Evolutionary conservation across 2,888 invertebrate species (phyloP).

Genomic region (Caenorhabditis drosophilae): DNA sequence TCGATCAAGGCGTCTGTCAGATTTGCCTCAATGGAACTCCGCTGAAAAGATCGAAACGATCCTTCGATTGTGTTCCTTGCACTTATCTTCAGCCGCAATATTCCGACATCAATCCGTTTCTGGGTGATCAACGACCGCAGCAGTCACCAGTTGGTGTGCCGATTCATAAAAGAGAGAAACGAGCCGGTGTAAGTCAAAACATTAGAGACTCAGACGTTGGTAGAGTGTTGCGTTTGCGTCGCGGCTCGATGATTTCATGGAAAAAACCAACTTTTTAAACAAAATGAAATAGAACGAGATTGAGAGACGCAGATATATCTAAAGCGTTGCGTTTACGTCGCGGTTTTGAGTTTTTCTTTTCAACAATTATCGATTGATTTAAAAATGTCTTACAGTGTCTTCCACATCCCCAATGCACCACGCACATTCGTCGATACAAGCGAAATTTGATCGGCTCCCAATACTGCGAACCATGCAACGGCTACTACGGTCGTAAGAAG

Average conservation of each 20-base stretch:
- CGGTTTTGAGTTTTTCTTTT: too few relatives aligned
- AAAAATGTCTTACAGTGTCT: conserved; percentile 58
- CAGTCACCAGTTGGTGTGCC: conserved; percentile 44
- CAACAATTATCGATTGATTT: neutral
- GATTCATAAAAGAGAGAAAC: conserved; percentile 35
- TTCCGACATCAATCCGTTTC: conserved; percentile 43
- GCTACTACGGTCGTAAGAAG: conserved; percentile 55
- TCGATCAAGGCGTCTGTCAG: conserved; percentile 40
- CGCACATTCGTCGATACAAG: conserved; percentile 42
- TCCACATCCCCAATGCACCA: conserved; percentile 57
- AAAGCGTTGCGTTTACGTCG: too few relatives aligned
- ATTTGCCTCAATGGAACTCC: conserved; percentile 51
- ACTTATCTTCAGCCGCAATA: conserved; percentile 56
- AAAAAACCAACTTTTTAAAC: too few relatives aligned
- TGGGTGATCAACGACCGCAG: conserved; percentile 28
- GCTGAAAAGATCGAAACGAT: conserved; percentile 47
- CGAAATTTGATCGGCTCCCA: conserved; percentile 54
- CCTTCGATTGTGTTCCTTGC: conserved; percentile 50
- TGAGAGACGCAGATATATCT: too few relatives aligned
- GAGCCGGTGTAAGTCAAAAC: conserved; percentile 37
- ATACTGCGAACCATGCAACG: conserved; percentile 61
- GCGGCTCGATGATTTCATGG: too few relatives aligned
- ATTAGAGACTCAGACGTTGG: too few relatives aligned
- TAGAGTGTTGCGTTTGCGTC: too few relatives aligned
- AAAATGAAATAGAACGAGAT: too few relatives aligned